Evolutionary conservation across 2,797 vertebrate genomes (phyloP), one percentile per base, ranked within the genome.

Genomic region (Pygocentrus nattereri): DNA sequence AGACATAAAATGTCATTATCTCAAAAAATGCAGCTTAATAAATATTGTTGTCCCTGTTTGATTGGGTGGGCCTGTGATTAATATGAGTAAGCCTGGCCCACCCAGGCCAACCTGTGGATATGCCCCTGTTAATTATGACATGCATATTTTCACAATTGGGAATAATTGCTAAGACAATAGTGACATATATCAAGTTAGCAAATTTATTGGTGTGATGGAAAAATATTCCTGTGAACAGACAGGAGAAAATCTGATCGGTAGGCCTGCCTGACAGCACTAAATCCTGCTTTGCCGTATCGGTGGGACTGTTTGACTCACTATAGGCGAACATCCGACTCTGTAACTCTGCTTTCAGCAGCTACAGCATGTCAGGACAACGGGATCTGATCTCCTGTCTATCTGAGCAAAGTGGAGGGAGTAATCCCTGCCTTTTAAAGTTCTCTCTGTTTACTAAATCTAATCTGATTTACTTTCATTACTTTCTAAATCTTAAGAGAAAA

Each of bases 401-500:
- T 41, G 65, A n/a, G 70, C 15, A 50, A 49, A 70, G 47, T 70
- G 67, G 67, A 69, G 44, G 67, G 44, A 49, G 41, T 15, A 47
- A 69, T 69, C 41, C 44, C 44, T 49, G 49, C 41, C 23, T 70
- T 49, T 70, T 44, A 49, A 27, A 54, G 25, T 21, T 11, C 67
- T 49, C 41, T 27, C 44, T 52, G 47, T 54, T 54, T 54, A 30
- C 25, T 69, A 31, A 72, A 52, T 54, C 25, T 31, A 52, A 72
- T 72, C 69, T 21, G 49, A 54, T 21, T 49, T 72, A 31, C 69
- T 52, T 54, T 52, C 16, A 52, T 54, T 72, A 52, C 47, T 31
- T 21, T 72, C 27, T 72, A 25, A 44, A 31, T 16, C 47, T 21
- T 21, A 54, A 30, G 23, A 30, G 15, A 49, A 44, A 65, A 65